phyloP scores from a whole-genome alignment of 2,113 vertebrate species.

The Ophthalmolycus amberensis region DNA sequence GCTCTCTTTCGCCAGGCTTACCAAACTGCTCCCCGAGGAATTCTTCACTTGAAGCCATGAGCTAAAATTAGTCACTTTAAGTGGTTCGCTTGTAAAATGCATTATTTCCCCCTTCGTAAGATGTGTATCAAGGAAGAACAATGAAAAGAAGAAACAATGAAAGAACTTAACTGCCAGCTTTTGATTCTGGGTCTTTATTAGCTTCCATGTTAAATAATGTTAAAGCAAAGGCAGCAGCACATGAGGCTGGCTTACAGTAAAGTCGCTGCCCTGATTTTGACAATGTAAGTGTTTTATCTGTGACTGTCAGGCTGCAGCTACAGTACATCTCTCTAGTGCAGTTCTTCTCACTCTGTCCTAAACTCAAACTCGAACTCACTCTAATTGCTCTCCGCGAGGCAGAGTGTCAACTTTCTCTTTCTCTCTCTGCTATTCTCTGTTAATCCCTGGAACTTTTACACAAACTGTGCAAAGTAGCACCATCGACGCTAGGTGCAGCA shows the following conservation, averaged over 20 bases:
- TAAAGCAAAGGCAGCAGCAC: constrained; percentile 35
- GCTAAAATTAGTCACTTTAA: constrained; percentile 73
- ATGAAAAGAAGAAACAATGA: constrained; percentile 15
- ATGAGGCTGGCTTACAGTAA: constrained; percentile 31
- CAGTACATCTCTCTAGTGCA: constrained; percentile 33
- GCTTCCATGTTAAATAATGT: constrained; percentile 43
- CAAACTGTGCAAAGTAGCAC: not conserved
- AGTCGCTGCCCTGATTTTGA: constrained; percentile 49
- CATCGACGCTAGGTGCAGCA: not conserved
- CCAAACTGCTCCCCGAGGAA: constrained; percentile 55
- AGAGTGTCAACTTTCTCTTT: constrained; percentile 23
- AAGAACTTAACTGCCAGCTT: constrained; percentile 11
- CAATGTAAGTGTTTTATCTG: constrained; percentile 62
- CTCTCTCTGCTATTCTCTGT: not conserved
- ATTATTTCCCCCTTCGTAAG: not conserved
- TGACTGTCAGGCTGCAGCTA: constrained; percentile 57
- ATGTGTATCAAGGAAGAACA: constrained; percentile 21
- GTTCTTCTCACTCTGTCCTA: constrained; percentile 24
- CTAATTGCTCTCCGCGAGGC: constrained; percentile 57
- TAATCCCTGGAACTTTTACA: constrained; percentile 11
- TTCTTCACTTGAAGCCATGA: constrained; percentile 55
- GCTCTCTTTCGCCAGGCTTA: constrained; percentile 43
- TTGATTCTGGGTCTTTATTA: constrained; percentile 37
- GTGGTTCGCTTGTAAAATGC: constrained; percentile 41
- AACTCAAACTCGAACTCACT: constrained; percentile 16